These are phyloP conservation scores for Drosophila prolongata DNA, from an alignment of 2,888 invertebrate species.

Conservation along the genomic window DNA sequence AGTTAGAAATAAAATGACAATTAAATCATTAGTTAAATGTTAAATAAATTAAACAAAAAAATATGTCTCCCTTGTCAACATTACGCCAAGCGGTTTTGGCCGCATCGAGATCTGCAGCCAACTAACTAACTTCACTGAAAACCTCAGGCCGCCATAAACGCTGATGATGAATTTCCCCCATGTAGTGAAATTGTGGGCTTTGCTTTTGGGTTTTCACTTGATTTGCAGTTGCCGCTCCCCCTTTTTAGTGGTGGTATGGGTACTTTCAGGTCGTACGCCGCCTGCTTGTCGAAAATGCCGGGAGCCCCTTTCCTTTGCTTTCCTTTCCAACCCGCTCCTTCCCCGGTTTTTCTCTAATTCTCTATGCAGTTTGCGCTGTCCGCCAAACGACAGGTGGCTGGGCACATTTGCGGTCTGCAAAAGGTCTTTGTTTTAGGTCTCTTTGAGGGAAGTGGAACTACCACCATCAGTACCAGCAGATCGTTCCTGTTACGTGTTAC, in stretches of 20 bases:
- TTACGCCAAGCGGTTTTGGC: slow-evolving; percentile 9
- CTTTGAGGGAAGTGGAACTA: slow-evolving; percentile 37
- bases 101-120: background rate
- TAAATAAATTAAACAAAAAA: background rate
- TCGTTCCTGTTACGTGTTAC: slow-evolving; percentile 6
- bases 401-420: slow-evolving; percentile 21
- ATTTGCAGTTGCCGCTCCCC: slow-evolving; percentile 26
- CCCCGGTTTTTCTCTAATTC: slow-evolving; percentile 39
- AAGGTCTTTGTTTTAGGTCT: slow-evolving; percentile 18
- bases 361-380: slow-evolving; percentile 57
- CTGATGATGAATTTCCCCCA: slow-evolving; percentile 64
- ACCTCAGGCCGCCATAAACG: slow-evolving; percentile 38
- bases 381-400: slow-evolving; percentile 69
- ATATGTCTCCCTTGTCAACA: slow-evolving; percentile 9
- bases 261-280: slow-evolving; percentile 35
- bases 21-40: too few species aligned
- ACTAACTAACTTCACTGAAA: slow-evolving; percentile 12
- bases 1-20: too few species aligned
- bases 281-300: slow-evolving; percentile 56
- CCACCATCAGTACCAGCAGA: slow-evolving; percentile 15
- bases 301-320: background rate
- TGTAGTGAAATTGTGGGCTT: slow-evolving; percentile 65
- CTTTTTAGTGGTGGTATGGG: slow-evolving; percentile 8
- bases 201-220: slow-evolving; percentile 30
- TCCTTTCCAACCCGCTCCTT: slow-evolving; percentile 21